These are phyloP conservation scores for Cetoscarus ocellatus DNA, from an alignment of 2,797 vertebrate genomes.

Conservation along the genomic window DNA sequence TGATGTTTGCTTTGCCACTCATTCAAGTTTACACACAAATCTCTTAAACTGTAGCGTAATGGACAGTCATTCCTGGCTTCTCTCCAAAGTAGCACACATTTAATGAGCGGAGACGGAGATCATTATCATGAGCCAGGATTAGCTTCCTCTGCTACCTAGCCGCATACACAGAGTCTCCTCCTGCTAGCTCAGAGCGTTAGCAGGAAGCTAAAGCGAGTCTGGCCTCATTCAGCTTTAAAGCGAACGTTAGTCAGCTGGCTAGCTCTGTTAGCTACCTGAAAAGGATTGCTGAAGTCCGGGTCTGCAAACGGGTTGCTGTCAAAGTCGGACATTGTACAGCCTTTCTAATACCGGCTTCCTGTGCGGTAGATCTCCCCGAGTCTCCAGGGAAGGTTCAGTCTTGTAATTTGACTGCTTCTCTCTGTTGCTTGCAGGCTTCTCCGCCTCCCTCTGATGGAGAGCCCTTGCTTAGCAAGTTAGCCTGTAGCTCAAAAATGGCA, in stretches of 20 bases:
- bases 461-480: slow-evolving; percentile 69
- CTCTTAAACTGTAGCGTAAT: not conserved
- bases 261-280: slow-evolving; percentile 83
- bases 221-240: slow-evolving; percentile 44
- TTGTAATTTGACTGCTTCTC: slow-evolving; percentile 52
- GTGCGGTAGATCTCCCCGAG: slow-evolving; percentile 46
- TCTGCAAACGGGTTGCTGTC: slow-evolving; percentile 98
- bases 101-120: not conserved
- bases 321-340: slow-evolving; percentile 92
- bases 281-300: slow-evolving; percentile 97
- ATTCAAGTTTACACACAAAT: slow-evolving; percentile 1
- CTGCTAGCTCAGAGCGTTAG: slow-evolving; percentile 22
- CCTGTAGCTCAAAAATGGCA: slow-evolving; percentile 81
- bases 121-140: not conserved
- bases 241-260: slow-evolving; percentile 29
- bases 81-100: not conserved
- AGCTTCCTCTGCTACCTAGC: slow-evolving; percentile 5
- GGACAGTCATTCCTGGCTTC: no score
- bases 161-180: not conserved
- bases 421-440: slow-evolving; percentile 62
- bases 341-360: slow-evolving; percentile 42
- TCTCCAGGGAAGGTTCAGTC: slow-evolving; percentile 46
- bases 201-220: slow-evolving; percentile 32
- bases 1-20: not conserved
- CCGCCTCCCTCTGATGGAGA: slow-evolving; percentile 72